phyloP scores from a whole-genome alignment of 2,888 invertebrate genomes.

The Neria commutata region DNA sequence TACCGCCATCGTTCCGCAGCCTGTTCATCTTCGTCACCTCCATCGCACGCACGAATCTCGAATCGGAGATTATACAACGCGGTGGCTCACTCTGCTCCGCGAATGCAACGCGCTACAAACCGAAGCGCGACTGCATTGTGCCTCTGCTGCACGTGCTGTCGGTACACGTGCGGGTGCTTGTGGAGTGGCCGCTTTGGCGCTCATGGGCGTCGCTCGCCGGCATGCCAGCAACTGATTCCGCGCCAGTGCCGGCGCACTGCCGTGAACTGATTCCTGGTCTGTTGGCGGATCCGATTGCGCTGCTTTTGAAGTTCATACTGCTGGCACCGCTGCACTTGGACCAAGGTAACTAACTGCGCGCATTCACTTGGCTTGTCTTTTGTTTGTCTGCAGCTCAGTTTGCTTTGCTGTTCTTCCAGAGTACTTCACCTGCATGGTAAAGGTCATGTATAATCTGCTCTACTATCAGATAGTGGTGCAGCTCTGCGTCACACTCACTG shows the following conservation, averaged over 20 bases:
- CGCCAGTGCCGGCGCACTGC: slow-evolving; percentile 59
- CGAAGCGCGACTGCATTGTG: slow-evolving; percentile 83
- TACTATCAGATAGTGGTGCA: slow-evolving; percentile 89
- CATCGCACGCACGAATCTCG: slow-evolving; percentile 88
- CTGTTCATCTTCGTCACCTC: slow-evolving; percentile 89
- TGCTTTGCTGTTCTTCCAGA: slow-evolving; percentile 65
- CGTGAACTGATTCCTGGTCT: slow-evolving; percentile 75
- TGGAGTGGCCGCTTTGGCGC: slow-evolving; percentile 67
- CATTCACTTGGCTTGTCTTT: not conserved
- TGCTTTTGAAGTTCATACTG: slow-evolving; percentile 85
- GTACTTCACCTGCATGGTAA: slow-evolving; percentile 86
- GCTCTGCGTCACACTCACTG: slow-evolving; percentile 72
- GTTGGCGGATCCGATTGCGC: slow-evolving; percentile 82
- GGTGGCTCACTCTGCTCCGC: slow-evolving; percentile 76
- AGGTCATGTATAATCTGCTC: slow-evolving; percentile 84
- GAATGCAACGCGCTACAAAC: slow-evolving; percentile 70
- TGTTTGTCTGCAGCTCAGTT: not conserved
- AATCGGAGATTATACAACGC: slow-evolving; percentile 88
- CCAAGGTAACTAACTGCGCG: slow-evolving; percentile 79
- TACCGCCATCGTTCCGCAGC: slow-evolving; percentile 72
- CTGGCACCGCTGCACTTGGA: slow-evolving; percentile 85
- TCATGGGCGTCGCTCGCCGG: slow-evolving; percentile 62
- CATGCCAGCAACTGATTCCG: slow-evolving; percentile 53
- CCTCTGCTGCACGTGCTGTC: slow-evolving; percentile 88
- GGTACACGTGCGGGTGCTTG: slow-evolving; percentile 79